These are phyloP conservation scores for Amphilophus citrinellus DNA, from an alignment of 2,113 vertebrate genomes.

Conservation along the genomic window DNA sequence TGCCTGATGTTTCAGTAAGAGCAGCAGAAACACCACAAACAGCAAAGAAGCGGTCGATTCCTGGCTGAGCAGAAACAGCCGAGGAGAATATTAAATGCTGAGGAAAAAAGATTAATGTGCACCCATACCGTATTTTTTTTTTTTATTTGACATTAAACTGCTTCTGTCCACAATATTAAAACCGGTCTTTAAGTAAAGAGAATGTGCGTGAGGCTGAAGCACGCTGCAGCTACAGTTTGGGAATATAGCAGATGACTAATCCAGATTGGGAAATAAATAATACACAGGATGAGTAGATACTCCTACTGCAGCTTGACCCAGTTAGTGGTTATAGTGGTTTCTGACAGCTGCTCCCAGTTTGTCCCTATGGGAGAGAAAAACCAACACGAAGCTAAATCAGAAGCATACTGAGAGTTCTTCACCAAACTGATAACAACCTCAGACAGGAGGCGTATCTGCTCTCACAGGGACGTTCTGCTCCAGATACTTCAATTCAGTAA, in stretches of 20 bases:
- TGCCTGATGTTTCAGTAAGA: background rate
- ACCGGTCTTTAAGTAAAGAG: background rate
- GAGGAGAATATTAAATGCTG: background rate
- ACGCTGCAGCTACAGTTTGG: background rate
- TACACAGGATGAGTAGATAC: slow-evolving; percentile 22
- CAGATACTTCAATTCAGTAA: background rate
- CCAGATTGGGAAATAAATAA: slow-evolving; percentile 49
- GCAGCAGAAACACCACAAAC: background rate
- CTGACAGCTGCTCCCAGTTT: background rate
- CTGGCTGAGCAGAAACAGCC: background rate
- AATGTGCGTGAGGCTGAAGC: background rate
- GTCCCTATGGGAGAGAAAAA: background rate
- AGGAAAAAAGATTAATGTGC: background rate
- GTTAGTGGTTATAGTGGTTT: slow-evolving; percentile 21
- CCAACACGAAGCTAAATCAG: background rate
- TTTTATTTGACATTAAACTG: background rate
- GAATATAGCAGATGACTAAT: slow-evolving; percentile 52
- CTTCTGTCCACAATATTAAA: background rate
- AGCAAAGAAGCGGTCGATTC: background rate
- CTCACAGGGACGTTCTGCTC: too few species aligned
- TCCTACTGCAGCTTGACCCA: slow-evolving; percentile 55
- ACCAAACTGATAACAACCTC: background rate
- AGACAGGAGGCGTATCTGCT: background rate
- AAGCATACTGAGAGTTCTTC: background rate
- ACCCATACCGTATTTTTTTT: background rate